phyloP scores from a whole-genome alignment of 2,888 invertebrate genomes.

The Pecten maximus region DNA sequence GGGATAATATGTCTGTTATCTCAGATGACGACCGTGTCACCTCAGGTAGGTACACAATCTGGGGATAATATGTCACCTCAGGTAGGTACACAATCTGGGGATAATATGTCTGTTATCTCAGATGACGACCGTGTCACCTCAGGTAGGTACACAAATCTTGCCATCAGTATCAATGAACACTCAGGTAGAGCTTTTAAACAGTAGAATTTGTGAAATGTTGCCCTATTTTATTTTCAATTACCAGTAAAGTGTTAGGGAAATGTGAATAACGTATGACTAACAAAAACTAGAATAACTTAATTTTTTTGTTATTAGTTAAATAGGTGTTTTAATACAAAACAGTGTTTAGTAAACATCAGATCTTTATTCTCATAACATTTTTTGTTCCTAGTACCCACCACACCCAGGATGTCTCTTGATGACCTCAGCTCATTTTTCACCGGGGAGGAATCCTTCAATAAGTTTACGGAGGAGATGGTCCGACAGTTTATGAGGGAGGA shows the following conservation, averaged over 20 bases:
- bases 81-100: slow-evolving; percentile 65
- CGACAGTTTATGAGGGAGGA: slow-evolving; percentile 86
- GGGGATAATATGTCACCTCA: slow-evolving; percentile 46
- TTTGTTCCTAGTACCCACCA: slow-evolving; percentile 38
- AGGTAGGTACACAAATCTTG: slow-evolving; percentile 40
- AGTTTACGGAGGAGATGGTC: slow-evolving; percentile 82
- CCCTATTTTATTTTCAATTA: too few relatives aligned
- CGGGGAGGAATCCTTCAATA: slow-evolving; percentile 80
- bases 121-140: slow-evolving; percentile 61
- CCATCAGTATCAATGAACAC: too few relatives aligned
- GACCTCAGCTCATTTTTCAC: slow-evolving; percentile 69
- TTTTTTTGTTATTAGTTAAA: too few relatives aligned
- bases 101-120: slow-evolving; percentile 70
- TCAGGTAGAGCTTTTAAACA: too few relatives aligned
- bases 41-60: slow-evolving; percentile 43
- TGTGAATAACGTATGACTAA: too few relatives aligned
- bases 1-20: slow-evolving; percentile 69
- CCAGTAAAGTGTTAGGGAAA: too few relatives aligned
- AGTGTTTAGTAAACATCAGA: too few relatives aligned
- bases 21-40: slow-evolving; percentile 64
- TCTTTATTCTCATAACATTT: slow-evolving; percentile 45
- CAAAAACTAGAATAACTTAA: too few relatives aligned
- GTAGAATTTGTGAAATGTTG: too few relatives aligned
- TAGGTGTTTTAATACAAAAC: too few relatives aligned
- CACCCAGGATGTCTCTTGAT: slow-evolving; percentile 47